Conservation (phyloP, 2,888 invertebrate genomes). For the Lydus trimaculatus region DNA sequence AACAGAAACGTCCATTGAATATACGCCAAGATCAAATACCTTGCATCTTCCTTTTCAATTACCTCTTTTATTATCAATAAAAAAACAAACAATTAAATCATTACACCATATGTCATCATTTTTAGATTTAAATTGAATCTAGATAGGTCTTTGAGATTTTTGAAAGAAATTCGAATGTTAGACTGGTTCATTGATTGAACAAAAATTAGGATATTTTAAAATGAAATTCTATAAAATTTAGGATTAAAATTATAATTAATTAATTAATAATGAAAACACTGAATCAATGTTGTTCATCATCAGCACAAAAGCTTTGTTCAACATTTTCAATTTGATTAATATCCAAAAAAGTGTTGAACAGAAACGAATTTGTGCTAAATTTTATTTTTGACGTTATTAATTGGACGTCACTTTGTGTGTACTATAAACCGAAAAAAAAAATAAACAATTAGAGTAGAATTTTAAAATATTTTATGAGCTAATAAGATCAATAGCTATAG, state of each 20-base stretch:
- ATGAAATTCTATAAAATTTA: conserved; percentile 7
- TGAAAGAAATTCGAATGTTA: conserved; percentile 35
- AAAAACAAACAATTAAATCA: conserved; percentile 21
- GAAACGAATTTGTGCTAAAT: not conserved
- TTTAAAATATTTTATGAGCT: conserved; percentile 48
- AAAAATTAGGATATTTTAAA: conserved; percentile 37
- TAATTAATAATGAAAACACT: not conserved
- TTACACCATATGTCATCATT: conserved; percentile 20
- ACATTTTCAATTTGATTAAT: not conserved
- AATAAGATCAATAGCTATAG: conserved; percentile 55
- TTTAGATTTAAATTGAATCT: conserved; percentile 17
- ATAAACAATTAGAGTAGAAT: conserved; percentile 31
- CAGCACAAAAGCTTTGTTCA: conserved; percentile 2
- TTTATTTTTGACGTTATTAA: conserved; percentile 2
- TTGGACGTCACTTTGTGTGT: conserved; percentile 37
- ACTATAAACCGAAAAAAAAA: conserved; percentile 29
- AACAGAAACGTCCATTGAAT: conserved; percentile 33
- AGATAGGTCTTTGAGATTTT: conserved; percentile 24
- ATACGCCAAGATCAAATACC: conserved; percentile 30
- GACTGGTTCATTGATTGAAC: conserved; percentile 35
- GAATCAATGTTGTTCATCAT: conserved; percentile 29
- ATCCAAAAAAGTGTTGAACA: not conserved
- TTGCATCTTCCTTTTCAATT: conserved; percentile 40
- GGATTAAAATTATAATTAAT: not conserved
- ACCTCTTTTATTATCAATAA: conserved; percentile 34